These are phyloP conservation scores for Gerris lacustris DNA, from an alignment of 2,888 invertebrate genomes.

Conservation along the genomic window DNA sequence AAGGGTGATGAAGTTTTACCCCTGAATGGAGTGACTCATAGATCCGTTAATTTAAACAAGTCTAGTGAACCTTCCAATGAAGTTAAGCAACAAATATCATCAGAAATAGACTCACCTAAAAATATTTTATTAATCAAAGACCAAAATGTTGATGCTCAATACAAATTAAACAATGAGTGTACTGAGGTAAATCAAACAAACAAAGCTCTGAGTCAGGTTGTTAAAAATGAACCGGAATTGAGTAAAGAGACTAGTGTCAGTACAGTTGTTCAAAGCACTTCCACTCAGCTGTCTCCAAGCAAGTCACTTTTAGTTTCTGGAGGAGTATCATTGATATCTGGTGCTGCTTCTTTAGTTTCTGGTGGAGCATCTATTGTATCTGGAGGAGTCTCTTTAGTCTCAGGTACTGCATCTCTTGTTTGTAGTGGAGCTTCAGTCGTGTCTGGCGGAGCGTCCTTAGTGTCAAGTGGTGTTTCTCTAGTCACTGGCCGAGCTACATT, in stretches of 20 bases:
- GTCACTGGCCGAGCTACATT: neutral
- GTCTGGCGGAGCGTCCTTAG: neutral
- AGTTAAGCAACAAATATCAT: neutral
- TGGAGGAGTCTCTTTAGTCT: neutral
- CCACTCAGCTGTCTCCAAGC: neutral
- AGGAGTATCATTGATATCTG: neutral
- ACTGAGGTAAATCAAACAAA: too few species aligned
- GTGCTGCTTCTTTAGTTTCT: neutral
- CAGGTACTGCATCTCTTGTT: neutral
- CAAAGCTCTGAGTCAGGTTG: too few species aligned
- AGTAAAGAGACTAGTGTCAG: neutral
- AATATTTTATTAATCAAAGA: neutral
- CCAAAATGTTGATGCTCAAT: too few species aligned
- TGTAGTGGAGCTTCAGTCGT: neutral
- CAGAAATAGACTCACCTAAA: neutral
- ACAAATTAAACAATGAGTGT: too few species aligned
- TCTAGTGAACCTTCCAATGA: neutral
- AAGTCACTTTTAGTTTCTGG: neutral
- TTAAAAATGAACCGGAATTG: too few species aligned
- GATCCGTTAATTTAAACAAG: neutral
- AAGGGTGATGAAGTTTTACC: too few species aligned
- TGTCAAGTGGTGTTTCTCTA: neutral
- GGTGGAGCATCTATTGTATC: neutral
- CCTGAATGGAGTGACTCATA: neutral
- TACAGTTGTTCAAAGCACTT: neutral